Evolutionary conservation across 2,888 invertebrate genomes (phyloP), one percentile per base, ranked within the genome.

Genomic region (Dolichopus griseipennis): DNA sequence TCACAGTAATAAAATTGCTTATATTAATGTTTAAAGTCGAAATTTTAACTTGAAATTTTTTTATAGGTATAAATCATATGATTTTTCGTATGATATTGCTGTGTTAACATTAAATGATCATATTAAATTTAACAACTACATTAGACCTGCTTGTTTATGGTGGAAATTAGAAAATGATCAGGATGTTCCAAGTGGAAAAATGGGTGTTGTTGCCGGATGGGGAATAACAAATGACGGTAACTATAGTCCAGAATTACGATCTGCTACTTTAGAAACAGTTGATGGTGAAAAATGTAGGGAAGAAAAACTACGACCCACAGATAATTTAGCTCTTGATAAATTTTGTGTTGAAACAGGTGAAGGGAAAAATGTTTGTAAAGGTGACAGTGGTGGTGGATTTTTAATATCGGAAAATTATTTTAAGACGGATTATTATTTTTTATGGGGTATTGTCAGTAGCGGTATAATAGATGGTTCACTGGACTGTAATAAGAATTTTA

Each of bases 111-210:
- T 80, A 27, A 71, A 72, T 52, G 71, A 72, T 20, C 65, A 70
- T 18, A 75, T 82, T 41, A 69, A 68, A 18, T 75, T 78, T 61
- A 75, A 77, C 3, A 70, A 72, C 61, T 73, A 76, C 12, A 77
- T 81, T 12, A 77, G 77, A 67, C 79, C 80, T n/a, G 76, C 81
- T 12, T 82, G 82, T 70, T 71, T 77, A 5, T 75, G 76, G 21
- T 75, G 75, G 74, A 65, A 71, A 65, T 20, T 22, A 6, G 72
- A 65, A 34, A 71, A 69, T 34, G 68, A 72, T 2, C 67, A 69
- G 21, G 65, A 64, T 1, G 68, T 72, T 1, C 0, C 2, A 18
- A 68, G 62, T 15, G 37, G 69, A 43, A 62, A 67, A n/a, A 33
- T 33, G 1, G 75, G 74, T 1, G 64, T 69, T 64, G 69, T 75